A percentile compares a stretch with the other conserved stretches of the same genome.
Evolutionary conservation across 2,113 vertebrate species (phyloP).

Genomic region (Crocuta crocuta): DNA sequence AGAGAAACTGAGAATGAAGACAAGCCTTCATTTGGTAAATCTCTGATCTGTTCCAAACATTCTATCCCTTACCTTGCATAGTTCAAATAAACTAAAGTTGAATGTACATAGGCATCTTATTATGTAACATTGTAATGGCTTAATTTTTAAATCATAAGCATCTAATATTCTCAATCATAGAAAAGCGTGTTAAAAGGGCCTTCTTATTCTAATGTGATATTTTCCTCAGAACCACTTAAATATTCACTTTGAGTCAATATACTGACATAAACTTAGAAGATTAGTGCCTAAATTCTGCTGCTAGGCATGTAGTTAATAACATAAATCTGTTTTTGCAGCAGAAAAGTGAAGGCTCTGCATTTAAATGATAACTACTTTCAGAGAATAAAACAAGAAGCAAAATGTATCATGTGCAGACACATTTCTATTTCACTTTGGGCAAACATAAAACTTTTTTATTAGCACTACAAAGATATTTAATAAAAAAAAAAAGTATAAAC

Average conservation of each 20-base stretch:
- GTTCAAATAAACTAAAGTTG: background rate
- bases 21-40: background rate
- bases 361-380: slow-evolving; percentile 73
- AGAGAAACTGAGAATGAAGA: background rate
- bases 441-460: slow-evolving; percentile 73
- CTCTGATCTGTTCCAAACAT: background rate
- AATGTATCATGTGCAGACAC: slow-evolving; percentile 33
- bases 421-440: slow-evolving; percentile 61
- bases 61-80: background rate
- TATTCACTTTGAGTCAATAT: slow-evolving; percentile 78
- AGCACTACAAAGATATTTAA: slow-evolving; percentile 50
- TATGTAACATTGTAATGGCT: background rate
- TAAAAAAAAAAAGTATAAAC: background rate
- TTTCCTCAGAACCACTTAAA: slow-evolving; percentile 66
- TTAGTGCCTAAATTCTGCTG: slow-evolving; percentile 75
- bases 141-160: slow-evolving; percentile 57
- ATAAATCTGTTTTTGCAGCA: slow-evolving; percentile 74
- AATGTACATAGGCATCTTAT: background rate
- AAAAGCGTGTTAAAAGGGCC: background rate
- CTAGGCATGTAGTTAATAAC: slow-evolving; percentile 73
- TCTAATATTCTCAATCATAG: slow-evolving; percentile 50
- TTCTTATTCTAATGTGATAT: background rate
- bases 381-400: slow-evolving; percentile 67
- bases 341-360: slow-evolving; percentile 70
- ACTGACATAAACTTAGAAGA: slow-evolving; percentile 75